These are phyloP conservation scores for Chelonus formosanus DNA, from an alignment of 2,888 invertebrate species.

Conservation along the genomic window DNA sequence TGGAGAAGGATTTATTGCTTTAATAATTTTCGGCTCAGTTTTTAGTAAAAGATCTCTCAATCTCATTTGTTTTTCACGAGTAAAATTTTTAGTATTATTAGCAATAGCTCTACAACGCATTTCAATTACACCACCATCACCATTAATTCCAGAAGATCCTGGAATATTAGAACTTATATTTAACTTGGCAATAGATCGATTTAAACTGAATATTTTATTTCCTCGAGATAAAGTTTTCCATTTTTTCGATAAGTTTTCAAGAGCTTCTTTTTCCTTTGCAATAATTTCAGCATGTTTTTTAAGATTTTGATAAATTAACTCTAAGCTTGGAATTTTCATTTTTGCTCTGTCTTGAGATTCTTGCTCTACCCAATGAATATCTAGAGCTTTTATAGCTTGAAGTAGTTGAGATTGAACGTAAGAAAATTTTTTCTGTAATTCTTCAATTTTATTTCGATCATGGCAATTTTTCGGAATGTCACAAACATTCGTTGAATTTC, in stretches of 20 bases:
- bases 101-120: slow-evolving; percentile 57
- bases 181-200: slow-evolving; percentile 53
- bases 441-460: slow-evolving; percentile 74
- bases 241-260: slow-evolving; percentile 49
- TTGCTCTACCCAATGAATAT: slow-evolving; percentile 77
- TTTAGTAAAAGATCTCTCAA: slow-evolving; percentile 51
- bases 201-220: slow-evolving; percentile 44
- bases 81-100: slow-evolving; percentile 51
- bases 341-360: slow-evolving; percentile 52
- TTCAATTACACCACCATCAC: slow-evolving; percentile 53
- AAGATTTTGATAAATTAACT: slow-evolving; percentile 82
- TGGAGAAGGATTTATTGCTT: slow-evolving; percentile 53
- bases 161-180: slow-evolving; percentile 43
- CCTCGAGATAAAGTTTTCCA: slow-evolving; percentile 49
- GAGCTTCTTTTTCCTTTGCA: slow-evolving; percentile 67
- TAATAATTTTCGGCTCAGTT: slow-evolving; percentile 51
- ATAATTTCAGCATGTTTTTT: slow-evolving; percentile 78
- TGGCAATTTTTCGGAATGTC: slow-evolving; percentile 67
- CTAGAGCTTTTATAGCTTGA: slow-evolving; percentile 77
- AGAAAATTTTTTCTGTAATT: slow-evolving; percentile 75
- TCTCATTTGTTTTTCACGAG: slow-evolving; percentile 51
- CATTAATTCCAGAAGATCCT: slow-evolving; percentile 38
- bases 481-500: slow-evolving; percentile 59
- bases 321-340: slow-evolving; percentile 76
- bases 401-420: slow-evolving; percentile 80